A percentile compares a stretch with the other conserved stretches of the same genome.
phyloP scores from a whole-genome alignment of 2,113 vertebrate genomes.

The Progne subis region DNA sequence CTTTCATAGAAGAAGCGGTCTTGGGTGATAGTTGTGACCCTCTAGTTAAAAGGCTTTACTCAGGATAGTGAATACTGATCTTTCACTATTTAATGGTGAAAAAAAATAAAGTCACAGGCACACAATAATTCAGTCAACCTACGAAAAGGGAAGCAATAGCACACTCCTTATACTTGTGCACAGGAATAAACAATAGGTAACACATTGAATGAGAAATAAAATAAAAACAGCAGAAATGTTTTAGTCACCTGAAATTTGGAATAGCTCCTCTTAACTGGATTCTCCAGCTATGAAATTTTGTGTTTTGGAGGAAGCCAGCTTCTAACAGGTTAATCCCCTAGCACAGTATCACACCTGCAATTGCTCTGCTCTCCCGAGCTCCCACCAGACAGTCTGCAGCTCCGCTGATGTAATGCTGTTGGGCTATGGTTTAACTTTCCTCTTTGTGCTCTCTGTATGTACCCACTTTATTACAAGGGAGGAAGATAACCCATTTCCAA shows the following conservation, averaged over 20 bases:
- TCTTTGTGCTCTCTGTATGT: slow-evolving; percentile 8
- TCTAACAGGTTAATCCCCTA: not conserved
- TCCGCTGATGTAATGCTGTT: not conserved
- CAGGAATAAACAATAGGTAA: not conserved
- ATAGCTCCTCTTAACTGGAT: not conserved
- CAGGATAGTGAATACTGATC: not conserved
- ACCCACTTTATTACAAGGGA: slow-evolving; percentile 64
- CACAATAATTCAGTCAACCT: not conserved
- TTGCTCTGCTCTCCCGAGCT: not conserved
- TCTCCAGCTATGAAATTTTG: rapidly evolving
- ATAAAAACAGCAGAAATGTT: not conserved
- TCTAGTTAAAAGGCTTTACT: not conserved
- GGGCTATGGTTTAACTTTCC: slow-evolving; percentile 18
- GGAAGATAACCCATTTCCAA: slow-evolving; percentile 77
- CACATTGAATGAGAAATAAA: not conserved
- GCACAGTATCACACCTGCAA: not conserved
- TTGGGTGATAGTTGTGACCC: not conserved
- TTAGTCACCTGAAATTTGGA: not conserved
- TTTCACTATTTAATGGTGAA: not conserved
- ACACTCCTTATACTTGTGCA: not conserved
- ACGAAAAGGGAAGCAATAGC: not conserved
- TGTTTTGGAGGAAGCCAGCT: not conserved
- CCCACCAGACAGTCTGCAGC: not conserved
- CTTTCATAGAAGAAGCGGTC: not conserved
- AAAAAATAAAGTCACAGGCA: not conserved